phyloP scores from a whole-genome alignment of 1,140 invertebrate species.

The Saxidomus purpurata region DNA sequence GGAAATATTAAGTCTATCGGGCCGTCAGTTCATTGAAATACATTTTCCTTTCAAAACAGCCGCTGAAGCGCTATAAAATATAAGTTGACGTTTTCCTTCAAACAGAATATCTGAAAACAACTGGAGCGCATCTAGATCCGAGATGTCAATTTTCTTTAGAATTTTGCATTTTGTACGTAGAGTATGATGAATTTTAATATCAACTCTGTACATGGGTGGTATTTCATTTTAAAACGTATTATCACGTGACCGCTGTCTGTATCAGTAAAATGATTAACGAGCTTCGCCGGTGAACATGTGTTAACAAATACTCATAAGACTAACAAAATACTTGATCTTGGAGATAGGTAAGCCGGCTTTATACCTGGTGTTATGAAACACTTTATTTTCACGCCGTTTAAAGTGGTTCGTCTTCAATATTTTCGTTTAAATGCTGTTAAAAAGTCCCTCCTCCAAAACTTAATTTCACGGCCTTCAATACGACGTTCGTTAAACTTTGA shows the following conservation, averaged over 20 bases:
- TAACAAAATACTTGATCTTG: conserved; percentile 34
- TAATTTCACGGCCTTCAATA: too few species aligned
- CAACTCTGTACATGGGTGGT: conserved; percentile 48
- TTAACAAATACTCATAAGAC: conserved; percentile 34
- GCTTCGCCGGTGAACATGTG: conserved; percentile 40
- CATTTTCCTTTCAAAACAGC: neutral
- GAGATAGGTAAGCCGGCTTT: neutral
- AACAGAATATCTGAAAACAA: conserved; percentile 42
- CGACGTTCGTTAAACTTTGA: too few species aligned
- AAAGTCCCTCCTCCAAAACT: too few species aligned
- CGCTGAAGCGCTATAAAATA: neutral
- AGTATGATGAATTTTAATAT: conserved; percentile 46
- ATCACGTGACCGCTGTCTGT: conserved; percentile 45
- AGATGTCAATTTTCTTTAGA: conserved; percentile 35
- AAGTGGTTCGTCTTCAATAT: neutral
- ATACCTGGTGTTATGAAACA: neutral
- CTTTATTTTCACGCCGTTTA: neutral
- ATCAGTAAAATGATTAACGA: conserved; percentile 50
- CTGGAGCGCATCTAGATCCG: conserved; percentile 28
- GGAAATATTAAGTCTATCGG: conserved; percentile 37
- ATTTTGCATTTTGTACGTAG: conserved; percentile 39
- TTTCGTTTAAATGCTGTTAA: too few species aligned
- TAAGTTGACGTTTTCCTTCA: conserved; percentile 37
- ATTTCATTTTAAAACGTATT: conserved; percentile 28
- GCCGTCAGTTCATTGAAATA: conserved; percentile 17